Percentiles rank a stretch among this genome's conserved stretches.
Evolutionary conservation across 2,113 vertebrate species (phyloP).

Genomic region (Myrmecophaga tridactyla): DNA sequence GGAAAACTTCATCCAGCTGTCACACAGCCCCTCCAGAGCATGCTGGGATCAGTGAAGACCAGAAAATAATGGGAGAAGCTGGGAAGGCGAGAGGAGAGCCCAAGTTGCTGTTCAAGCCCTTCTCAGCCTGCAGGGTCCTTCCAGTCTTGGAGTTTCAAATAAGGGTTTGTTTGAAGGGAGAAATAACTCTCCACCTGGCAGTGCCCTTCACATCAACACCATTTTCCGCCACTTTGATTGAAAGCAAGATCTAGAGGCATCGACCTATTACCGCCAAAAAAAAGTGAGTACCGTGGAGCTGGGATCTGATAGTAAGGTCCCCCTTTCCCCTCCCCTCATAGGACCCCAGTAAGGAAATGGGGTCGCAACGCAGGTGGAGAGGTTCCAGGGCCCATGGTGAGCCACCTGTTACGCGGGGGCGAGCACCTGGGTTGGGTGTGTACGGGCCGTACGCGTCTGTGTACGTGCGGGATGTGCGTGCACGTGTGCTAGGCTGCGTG

Average conservation of each 20-base stretch:
- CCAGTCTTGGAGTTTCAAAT: background rate
- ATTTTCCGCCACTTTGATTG: background rate
- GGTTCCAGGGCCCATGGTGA: background rate
- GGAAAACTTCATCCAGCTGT: background rate
- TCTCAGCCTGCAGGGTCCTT: background rate
- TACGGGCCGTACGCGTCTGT: background rate
- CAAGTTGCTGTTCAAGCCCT: background rate
- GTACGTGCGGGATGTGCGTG: conserved; percentile 64
- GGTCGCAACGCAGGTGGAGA: background rate
- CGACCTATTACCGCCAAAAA: background rate
- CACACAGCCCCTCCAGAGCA: background rate
- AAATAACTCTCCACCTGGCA: background rate
- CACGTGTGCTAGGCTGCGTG: conserved; percentile 49
- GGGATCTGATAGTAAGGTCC: background rate
- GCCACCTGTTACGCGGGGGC: conserved; percentile 65
- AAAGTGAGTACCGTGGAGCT: background rate
- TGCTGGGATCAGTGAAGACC: background rate
- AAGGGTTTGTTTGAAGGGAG: background rate
- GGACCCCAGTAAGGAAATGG: conserved; percentile 4
- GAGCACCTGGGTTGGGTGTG: background rate
- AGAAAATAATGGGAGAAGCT: background rate
- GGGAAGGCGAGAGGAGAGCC: background rate
- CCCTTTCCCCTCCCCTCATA: background rate
- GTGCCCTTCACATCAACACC: background rate
- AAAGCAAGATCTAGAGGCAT: background rate